Conservation (phyloP, 53 echinoderm and acorn worm genomes). For the Zoroaster sp. region DNA sequence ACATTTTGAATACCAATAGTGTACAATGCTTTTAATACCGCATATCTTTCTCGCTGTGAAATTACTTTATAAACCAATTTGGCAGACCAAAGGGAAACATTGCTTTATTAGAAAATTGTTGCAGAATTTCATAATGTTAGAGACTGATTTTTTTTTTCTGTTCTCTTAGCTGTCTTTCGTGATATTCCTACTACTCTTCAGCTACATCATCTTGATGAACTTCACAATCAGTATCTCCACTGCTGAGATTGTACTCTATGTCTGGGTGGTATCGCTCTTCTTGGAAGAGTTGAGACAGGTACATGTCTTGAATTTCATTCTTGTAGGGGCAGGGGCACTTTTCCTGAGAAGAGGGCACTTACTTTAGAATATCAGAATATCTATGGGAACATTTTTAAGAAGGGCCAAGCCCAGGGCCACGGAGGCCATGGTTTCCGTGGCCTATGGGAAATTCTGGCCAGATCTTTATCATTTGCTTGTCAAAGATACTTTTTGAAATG, state of each 20-base stretch:
- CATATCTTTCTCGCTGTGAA: no score
- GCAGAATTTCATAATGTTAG: no score
- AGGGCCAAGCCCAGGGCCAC: neutral
- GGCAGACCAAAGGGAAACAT: no score
- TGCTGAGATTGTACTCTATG: slow-evolving; percentile 68
- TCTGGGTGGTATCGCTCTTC: slow-evolving; percentile 83
- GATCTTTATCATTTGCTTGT: no score
- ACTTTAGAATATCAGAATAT: neutral
- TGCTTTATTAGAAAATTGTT: no score
- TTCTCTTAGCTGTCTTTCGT: slow-evolving; percentile 77
- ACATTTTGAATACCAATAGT: no score
- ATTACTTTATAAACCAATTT: no score
- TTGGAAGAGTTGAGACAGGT: slow-evolving; percentile 97
- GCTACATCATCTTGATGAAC: slow-evolving; percentile 83
- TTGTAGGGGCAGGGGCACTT: neutral
- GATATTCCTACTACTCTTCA: slow-evolving; percentile 81
- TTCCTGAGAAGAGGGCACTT: neutral
- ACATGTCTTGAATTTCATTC: neutral
- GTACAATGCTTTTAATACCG: no score
- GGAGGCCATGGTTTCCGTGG: no score
- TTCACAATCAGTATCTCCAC: slow-evolving; percentile 46
- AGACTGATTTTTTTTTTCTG: neutral
- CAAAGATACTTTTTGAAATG: no score
- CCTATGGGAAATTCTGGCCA: neutral
- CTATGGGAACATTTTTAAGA: neutral